Conservation (phyloP, 1,140 invertebrate genomes). For the Lepidurus apus region DNA sequence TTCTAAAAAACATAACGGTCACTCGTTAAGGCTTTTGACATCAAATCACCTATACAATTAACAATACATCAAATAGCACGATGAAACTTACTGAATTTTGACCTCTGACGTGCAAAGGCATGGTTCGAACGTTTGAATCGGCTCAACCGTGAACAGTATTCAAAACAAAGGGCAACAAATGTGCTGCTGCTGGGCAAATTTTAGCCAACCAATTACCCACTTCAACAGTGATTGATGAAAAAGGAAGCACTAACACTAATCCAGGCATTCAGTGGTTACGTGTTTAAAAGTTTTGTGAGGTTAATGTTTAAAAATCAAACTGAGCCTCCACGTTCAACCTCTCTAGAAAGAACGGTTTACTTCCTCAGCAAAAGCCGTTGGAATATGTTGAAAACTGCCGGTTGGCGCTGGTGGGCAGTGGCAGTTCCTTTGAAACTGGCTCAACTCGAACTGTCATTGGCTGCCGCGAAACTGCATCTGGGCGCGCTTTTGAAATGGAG, state of each 20-base stretch:
- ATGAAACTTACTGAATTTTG: not conserved
- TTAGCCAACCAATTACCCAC: not conserved
- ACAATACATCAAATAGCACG: not conserved
- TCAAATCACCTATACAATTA: no score
- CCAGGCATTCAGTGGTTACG: not conserved
- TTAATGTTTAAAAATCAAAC: not conserved
- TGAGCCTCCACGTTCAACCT: not conserved
- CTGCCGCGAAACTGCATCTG: not conserved
- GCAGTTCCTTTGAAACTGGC: not conserved
- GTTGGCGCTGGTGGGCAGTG: not conserved
- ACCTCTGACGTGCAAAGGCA: not conserved
- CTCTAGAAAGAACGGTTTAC: not conserved
- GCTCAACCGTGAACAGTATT: not conserved
- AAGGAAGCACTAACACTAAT: not conserved
- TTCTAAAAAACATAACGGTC: not conserved
- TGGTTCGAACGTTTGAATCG: not conserved
- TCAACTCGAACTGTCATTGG: not conserved
- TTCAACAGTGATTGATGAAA: not conserved
- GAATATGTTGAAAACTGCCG: constrained; percentile 8
- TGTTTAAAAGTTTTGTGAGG: not conserved
- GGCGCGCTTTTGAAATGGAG: not conserved
- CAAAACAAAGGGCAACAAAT: not conserved
- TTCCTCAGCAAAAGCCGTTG: constrained; percentile 1
- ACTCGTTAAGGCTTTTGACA: no score
- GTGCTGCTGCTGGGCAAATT: not conserved